Evolutionary conservation across 2,888 invertebrate species (phyloP).

Genomic region (Atethmia centrago): DNA sequence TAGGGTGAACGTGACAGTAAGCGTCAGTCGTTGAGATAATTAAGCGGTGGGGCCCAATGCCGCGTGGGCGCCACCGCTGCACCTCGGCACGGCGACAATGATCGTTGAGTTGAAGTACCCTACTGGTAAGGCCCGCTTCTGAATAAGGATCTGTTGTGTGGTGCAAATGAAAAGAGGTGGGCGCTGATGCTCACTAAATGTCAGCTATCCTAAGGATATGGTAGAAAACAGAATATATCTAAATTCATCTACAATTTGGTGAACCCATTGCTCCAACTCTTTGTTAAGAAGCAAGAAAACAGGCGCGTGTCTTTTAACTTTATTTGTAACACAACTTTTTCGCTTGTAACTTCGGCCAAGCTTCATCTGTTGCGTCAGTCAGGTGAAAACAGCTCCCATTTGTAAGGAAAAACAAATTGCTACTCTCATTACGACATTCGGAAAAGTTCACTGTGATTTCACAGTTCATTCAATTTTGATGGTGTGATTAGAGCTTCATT

Average conservation of each 20-base stretch:
- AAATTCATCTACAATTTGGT: neutral
- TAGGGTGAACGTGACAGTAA: constrained; percentile 72
- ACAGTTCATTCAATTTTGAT: constrained; percentile 81
- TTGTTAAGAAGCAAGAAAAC: constrained; percentile 7
- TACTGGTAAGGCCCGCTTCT: constrained; percentile 75
- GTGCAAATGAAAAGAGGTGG: constrained; percentile 60
- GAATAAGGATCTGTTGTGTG: constrained; percentile 71
- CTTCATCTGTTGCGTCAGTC: constrained; percentile 83
- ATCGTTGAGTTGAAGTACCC: constrained; percentile 82
- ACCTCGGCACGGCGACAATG: constrained; percentile 78
- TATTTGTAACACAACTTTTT: constrained; percentile 27
- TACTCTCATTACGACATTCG: constrained; percentile 83
- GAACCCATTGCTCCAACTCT: constrained; percentile 2
- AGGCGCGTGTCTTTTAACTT: constrained; percentile 10
- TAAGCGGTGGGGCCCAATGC: constrained; percentile 73
- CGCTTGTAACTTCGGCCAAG: constrained; percentile 72
- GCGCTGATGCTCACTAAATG: neutral
- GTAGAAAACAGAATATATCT: neutral
- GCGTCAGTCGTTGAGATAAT: constrained; percentile 79
- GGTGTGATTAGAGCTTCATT: constrained; percentile 76
- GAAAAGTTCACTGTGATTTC: constrained; percentile 82
- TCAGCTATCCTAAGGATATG: neutral
- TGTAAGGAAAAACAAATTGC: constrained; percentile 86
- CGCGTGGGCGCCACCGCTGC: constrained; percentile 66
- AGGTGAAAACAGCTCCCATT: constrained; percentile 84